Evolutionary conservation across 2,113 vertebrate genomes (phyloP).

Genomic region (Psammodynastes pulverulentus): DNA sequence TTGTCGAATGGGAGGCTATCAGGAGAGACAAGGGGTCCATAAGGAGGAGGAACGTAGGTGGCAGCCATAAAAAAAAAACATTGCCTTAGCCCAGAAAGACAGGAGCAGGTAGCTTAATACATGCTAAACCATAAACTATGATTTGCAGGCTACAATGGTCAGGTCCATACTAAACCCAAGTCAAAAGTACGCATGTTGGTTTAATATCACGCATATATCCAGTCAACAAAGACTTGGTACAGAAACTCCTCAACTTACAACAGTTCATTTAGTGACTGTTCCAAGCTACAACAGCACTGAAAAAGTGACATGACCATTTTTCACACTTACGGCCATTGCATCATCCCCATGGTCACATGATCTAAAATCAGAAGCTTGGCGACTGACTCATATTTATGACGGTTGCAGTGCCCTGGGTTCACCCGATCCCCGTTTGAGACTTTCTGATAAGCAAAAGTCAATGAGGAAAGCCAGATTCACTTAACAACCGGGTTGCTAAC

Average conservation of each 20-base stretch:
- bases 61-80: not conserved
- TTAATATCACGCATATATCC: not conserved
- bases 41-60: not conserved
- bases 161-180: not conserved
- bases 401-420: not conserved
- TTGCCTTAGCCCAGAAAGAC: not conserved
- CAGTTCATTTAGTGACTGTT: not conserved
- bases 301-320: too few relatives aligned
- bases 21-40: not conserved
- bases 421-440: not conserved
- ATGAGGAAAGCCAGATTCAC: too few relatives aligned
- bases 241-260: not conserved
- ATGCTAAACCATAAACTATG: not conserved
- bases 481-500: not conserved
- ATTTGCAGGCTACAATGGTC: not conserved
- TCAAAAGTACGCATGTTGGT: not conserved
- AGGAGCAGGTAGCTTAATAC: not conserved
- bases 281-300: too few relatives aligned
- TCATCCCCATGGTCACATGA: not conserved
- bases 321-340: not conserved
- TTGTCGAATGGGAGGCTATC: not conserved
- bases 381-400: not conserved
- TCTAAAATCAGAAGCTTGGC: not conserved
- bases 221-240: not conserved
- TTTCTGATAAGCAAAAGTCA: not conserved